Evolutionary conservation across 2,113 vertebrate species (phyloP).

Genomic region (Suricata suricatta): DNA sequence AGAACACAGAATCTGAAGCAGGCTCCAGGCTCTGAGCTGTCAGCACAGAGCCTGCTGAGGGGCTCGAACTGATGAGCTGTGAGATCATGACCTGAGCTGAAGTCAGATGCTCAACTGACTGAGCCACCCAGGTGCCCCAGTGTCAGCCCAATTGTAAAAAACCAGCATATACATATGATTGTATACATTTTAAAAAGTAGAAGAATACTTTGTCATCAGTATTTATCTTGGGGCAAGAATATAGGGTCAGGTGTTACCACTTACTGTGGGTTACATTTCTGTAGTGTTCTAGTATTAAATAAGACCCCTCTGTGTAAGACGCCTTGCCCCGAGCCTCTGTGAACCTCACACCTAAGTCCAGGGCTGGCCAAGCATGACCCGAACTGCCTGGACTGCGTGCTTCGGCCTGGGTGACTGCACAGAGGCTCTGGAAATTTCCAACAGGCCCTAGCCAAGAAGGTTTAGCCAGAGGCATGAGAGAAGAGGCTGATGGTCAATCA

Average conservation of each 20-base stretch:
- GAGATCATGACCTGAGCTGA: no score
- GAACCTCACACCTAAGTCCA: background rate
- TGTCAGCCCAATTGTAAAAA: no score
- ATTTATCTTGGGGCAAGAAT: background rate
- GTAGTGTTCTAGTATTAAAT: background rate
- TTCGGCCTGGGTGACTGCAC: background rate
- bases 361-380: background rate
- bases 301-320: background rate
- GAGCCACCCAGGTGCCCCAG: background rate
- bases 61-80: no score
- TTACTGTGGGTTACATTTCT: background rate
- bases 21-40: no score
- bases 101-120: no score
- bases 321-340: background rate
- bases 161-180: no score
- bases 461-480: background rate
- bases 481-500: background rate
- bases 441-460: background rate
- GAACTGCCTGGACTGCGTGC: accelerated
- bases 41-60: no score
- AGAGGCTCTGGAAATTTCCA: background rate
- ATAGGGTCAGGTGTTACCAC: background rate
- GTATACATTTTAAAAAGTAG: background rate
- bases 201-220: background rate
- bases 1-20: no score